Base-by-base conservation (phyloP, 1,140 invertebrate genomes). In the Drosophila nannoptera region DNA sequence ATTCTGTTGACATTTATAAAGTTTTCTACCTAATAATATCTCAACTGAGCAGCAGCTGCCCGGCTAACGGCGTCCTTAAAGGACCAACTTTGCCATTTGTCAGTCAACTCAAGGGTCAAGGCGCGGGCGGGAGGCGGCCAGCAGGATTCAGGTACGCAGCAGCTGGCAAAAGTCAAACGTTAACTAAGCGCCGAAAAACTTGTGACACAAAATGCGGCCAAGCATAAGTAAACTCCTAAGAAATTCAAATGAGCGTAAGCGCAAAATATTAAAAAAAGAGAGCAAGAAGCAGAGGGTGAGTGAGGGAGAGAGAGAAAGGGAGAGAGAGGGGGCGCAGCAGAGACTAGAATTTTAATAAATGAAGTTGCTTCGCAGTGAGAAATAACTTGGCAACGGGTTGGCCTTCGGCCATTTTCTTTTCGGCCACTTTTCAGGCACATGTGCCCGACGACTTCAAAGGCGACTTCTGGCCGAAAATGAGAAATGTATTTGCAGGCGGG, bases 141-240 rank as follows among this genome's bases (percentile, higher is more conserved):
- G 7, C 36, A 52, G 7, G 42, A 48, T 33, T 66, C 53, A 61
- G 22, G 56, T 42, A 63, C 33, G 40, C 49, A 55, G 53, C 69
- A 65, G 58, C 77, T 82, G 78, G 60, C 56, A 84, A 84, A 84
- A 84, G 80, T 84, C 80, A 84, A 84, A 84, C 80, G 80, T 77
- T 84, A 86, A 84, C 80, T 86, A 84, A 84, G 80, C 80, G 80
- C 82, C 81, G 69, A 77, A 84, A 76, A 86, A 84, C 80, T 86
- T 84, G 69, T 72, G 70, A 74, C 80, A 80, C 66, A 84, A 84
- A 84, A 78, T 86, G 73, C 80, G 69, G 29, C 67, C 69, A 84
- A 74, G 73, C 80, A 82, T 84, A 74, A 80, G 76, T 80, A 84
- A 84, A 84, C 63, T 84, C 73, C 81, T 66, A 84, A 80, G 81